Evolutionary conservation across 2,888 invertebrate genomes (phyloP).

Genomic region (Argynnis bischoffii): DNA sequence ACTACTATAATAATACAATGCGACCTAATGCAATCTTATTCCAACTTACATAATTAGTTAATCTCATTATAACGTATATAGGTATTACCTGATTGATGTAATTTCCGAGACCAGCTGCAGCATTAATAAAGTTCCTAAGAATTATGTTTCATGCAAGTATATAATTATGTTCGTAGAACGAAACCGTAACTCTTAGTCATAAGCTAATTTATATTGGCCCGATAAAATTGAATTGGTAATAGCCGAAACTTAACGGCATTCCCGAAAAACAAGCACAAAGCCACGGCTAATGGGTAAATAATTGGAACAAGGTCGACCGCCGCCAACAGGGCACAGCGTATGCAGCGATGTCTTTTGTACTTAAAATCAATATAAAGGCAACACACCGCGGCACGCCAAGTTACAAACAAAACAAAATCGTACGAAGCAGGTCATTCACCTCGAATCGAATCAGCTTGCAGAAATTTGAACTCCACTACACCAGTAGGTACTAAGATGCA

Average conservation of each 20-base stretch:
- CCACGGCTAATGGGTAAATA: slow-evolving; percentile 51
- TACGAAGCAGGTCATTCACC: slow-evolving; percentile 51
- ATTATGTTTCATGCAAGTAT: slow-evolving; percentile 31
- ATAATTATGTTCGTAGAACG: slow-evolving; percentile 23
- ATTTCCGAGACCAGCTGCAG: slow-evolving; percentile 14
- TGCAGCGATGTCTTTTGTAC: slow-evolving; percentile 64
- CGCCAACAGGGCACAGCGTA: slow-evolving; percentile 51
- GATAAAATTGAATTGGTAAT: slow-evolving; percentile 28
- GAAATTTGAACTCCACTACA: slow-evolving; percentile 43
- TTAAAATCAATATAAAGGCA: slow-evolving; percentile 71
- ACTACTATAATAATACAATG: no score
- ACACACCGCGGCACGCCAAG: slow-evolving; percentile 46
- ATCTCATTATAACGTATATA: background rate
- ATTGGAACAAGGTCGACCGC: slow-evolving; percentile 70
- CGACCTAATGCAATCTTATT: background rate
- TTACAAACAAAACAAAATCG: slow-evolving; percentile 44
- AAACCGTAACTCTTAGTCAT: slow-evolving; percentile 20
- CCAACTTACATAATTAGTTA: background rate
- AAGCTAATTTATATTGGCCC: slow-evolving; percentile 31
- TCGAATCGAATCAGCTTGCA: slow-evolving; percentile 72
- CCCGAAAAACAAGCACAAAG: slow-evolving; percentile 47
- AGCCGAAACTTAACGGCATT: slow-evolving; percentile 35
- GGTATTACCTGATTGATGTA: slow-evolving; percentile 2
- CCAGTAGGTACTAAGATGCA: slow-evolving; percentile 35
- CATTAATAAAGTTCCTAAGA: slow-evolving; percentile 20